phyloP scores from a whole-genome alignment of 2,113 vertebrate species.

The Ciconia maguari region DNA sequence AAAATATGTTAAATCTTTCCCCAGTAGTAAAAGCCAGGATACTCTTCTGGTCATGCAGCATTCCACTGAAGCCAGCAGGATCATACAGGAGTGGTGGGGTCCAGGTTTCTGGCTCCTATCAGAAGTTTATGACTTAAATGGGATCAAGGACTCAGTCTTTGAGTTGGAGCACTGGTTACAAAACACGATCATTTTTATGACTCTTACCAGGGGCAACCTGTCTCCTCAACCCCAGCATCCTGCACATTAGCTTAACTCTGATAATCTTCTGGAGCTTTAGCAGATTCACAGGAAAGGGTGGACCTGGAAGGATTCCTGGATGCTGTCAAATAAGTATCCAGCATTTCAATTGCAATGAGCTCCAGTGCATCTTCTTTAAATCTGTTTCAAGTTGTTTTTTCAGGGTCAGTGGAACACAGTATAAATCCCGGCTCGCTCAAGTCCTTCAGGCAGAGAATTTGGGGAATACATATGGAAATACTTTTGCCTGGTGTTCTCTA shows the following conservation, averaged over 20 bases:
- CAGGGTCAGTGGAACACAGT: slow-evolving; percentile 33
- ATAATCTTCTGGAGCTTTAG: slow-evolving; percentile 53
- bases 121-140: slow-evolving; percentile 17
- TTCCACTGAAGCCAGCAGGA: not conserved
- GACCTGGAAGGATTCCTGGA: slow-evolving; percentile 50
- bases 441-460: slow-evolving; percentile 53
- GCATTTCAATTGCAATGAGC: slow-evolving; percentile 11
- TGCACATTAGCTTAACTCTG: slow-evolving; percentile 1
- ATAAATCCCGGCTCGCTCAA: slow-evolving; percentile 48
- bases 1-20: not conserved
- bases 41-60: not conserved
- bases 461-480: slow-evolving; percentile 64
- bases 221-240: not conserved
- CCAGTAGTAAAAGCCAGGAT: not conserved
- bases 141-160: slow-evolving; percentile 36
- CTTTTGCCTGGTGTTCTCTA: slow-evolving; percentile 49
- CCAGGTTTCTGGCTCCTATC: slow-evolving; percentile 42
- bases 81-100: slow-evolving; percentile 10
- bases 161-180: not conserved
- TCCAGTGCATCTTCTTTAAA: slow-evolving; percentile 49
- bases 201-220: not conserved
- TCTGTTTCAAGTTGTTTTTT: slow-evolving; percentile 53
- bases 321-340: slow-evolving; percentile 35
- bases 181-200: slow-evolving; percentile 14
- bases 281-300: slow-evolving; percentile 34